A percentile compares a stretch with the other conserved stretches of the same genome.
These are phyloP conservation scores for Threskiornis aethiopicus DNA, from an alignment of 2,797 vertebrate genomes.

Conservation along the genomic window DNA sequence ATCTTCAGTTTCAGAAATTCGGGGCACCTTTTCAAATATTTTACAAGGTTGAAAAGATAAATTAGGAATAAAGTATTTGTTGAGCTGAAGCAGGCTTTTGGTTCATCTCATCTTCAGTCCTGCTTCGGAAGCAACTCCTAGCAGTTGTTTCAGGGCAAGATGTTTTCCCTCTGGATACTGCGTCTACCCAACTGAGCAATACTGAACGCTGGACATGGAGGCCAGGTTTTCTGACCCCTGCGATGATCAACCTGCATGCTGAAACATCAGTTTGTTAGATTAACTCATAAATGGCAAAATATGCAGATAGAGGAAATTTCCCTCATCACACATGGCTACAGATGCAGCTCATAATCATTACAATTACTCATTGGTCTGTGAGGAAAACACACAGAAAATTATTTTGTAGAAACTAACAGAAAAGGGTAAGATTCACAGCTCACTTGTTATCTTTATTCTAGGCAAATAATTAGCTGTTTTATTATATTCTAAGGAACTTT, in stretches of 20 bases:
- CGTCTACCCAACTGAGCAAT: not conserved
- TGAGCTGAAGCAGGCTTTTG: not conserved
- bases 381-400: conserved; percentile 16
- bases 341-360: conserved; percentile 31
- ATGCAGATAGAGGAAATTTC: not conserved
- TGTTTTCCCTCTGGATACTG: not conserved
- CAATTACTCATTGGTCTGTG: conserved; percentile 34
- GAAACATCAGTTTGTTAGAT: not conserved
- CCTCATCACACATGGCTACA: not conserved
- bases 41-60: not conserved
- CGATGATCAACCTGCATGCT: not conserved
- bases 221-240: not conserved
- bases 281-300: not conserved
- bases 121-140: not conserved
- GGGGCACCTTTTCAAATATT: not conserved
- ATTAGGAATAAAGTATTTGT: not conserved
- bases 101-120: not conserved
- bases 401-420: conserved; percentile 9
- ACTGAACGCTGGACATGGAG: not conserved
- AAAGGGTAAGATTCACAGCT: conserved; percentile 22
- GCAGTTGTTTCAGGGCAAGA: not conserved
- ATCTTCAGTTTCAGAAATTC: not conserved
- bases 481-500: conserved; percentile 18
- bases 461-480: conserved; percentile 31
- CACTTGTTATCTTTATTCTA: not conserved